phyloP scores from a whole-genome alignment of 2,888 invertebrate genomes.

The Stenchaetothrips biformis region DNA sequence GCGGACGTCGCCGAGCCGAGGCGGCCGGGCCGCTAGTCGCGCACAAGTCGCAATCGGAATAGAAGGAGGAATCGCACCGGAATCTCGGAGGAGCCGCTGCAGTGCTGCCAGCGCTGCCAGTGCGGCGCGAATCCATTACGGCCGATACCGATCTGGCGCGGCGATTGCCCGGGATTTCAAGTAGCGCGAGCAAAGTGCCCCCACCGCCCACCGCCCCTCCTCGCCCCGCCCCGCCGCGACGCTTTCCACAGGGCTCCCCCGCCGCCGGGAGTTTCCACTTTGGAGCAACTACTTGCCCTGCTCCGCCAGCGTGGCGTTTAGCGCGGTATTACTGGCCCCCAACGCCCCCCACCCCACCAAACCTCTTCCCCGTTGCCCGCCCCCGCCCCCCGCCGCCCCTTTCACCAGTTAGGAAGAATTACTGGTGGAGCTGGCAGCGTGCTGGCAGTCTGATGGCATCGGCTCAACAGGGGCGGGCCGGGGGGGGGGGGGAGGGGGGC shows the following conservation, averaged over 20 bases:
- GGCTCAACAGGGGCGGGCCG: background rate
- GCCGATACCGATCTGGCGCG: conserved; percentile 4
- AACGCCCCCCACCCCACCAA: background rate
- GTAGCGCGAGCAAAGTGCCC: background rate
- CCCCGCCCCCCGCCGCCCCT: background rate
- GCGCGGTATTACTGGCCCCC: background rate
- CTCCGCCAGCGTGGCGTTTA: background rate
- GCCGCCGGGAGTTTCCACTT: background rate
- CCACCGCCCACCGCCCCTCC: background rate
- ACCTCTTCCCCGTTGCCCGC: background rate
- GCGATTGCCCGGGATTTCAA: background rate
- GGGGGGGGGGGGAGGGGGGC: too few species aligned
- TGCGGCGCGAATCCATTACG: conserved; percentile 13
- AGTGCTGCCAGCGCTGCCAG: background rate
- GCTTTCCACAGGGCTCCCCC: background rate
- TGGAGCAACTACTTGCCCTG: background rate
- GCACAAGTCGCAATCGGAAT: background rate
- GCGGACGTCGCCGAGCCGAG: background rate
- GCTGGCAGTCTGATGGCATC: background rate
- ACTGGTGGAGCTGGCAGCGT: background rate
- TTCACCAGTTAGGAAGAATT: too few species aligned
- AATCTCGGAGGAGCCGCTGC: background rate
- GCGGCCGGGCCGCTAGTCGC: background rate
- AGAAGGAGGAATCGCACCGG: background rate
- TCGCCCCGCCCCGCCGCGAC: background rate